Evolutionary conservation across 2,888 invertebrate genomes (phyloP).

Genomic region (Calameuta filiformis): DNA sequence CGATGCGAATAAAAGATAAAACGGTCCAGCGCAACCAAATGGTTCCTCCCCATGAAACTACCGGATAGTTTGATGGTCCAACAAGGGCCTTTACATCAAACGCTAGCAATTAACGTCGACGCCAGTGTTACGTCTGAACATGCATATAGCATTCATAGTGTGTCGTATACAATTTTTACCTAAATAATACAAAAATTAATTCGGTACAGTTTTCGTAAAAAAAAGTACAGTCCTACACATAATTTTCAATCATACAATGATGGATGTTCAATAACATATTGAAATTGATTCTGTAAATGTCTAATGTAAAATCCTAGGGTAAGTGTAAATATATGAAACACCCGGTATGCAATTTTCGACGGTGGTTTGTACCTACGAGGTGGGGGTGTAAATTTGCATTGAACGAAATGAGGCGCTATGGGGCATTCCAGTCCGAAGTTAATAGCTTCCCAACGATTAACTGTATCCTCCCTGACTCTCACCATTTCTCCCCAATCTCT

Average conservation of each 20-base stretch:
- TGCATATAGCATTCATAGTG: slow-evolving; percentile 1
- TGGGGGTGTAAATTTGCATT: slow-evolving; percentile 59
- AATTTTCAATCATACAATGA: neutral
- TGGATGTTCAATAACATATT: neutral
- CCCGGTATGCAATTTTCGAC: slow-evolving; percentile 36
- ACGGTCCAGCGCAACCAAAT: neutral
- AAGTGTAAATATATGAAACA: slow-evolving; percentile 16
- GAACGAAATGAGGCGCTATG: slow-evolving; percentile 61
- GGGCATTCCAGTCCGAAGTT: slow-evolving; percentile 62
- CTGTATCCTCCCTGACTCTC: slow-evolving; percentile 48
- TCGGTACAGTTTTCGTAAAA: neutral
- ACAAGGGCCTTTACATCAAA: neutral
- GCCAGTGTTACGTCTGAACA: neutral
- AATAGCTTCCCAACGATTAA: slow-evolving; percentile 64
- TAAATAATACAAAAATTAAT: neutral
- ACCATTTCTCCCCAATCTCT: slow-evolving; percentile 3
- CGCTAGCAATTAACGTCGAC: neutral
- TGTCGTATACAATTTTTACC: slow-evolving; percentile 9
- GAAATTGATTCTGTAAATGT: neutral
- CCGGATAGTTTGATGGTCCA: neutral
- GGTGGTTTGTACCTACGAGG: slow-evolving; percentile 30
- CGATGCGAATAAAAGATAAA: neutral
- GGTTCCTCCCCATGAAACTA: neutral
- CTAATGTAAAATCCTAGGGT: neutral
- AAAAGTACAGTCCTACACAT: neutral